These are phyloP conservation scores for Mastomys natalensis DNA, from an alignment of 2,113 vertebrate genomes.

Conservation along the genomic window DNA sequence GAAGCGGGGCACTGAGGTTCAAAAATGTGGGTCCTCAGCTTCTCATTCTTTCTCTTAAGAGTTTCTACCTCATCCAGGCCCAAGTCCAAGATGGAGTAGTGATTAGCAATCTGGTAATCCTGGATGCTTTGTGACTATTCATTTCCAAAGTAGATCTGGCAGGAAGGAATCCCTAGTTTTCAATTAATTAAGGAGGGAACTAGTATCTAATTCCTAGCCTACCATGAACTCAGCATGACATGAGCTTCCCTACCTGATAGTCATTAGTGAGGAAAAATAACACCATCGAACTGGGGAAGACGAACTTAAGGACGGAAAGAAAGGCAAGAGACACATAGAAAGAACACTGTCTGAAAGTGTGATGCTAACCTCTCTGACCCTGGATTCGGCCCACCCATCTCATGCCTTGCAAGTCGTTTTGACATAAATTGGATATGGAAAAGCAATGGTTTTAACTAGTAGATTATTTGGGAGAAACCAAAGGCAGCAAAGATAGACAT, in stretches of 20 bases:
- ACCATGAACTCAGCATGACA: background rate
- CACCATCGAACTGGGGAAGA: background rate
- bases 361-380: background rate
- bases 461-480: background rate
- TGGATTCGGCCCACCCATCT: background rate
- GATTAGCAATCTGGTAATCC: constrained; percentile 19
- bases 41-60: constrained; percentile 10
- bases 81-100: constrained; percentile 50
- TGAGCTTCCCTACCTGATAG: background rate
- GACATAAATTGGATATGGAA: background rate
- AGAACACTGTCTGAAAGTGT: background rate
- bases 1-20: background rate
- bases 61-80: background rate
- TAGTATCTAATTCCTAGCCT: constrained; percentile 14
- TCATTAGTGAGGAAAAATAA: background rate
- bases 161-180: background rate
- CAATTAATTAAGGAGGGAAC: background rate
- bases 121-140: background rate
- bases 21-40: background rate
- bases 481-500: background rate
- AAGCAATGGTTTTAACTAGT: background rate
- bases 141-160: constrained; percentile 40
- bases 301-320: background rate
- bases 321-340: background rate
- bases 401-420: background rate